These are phyloP conservation scores for Chamaea fasciata DNA, from an alignment of 2,113 vertebrate species.

Conservation along the genomic window DNA sequence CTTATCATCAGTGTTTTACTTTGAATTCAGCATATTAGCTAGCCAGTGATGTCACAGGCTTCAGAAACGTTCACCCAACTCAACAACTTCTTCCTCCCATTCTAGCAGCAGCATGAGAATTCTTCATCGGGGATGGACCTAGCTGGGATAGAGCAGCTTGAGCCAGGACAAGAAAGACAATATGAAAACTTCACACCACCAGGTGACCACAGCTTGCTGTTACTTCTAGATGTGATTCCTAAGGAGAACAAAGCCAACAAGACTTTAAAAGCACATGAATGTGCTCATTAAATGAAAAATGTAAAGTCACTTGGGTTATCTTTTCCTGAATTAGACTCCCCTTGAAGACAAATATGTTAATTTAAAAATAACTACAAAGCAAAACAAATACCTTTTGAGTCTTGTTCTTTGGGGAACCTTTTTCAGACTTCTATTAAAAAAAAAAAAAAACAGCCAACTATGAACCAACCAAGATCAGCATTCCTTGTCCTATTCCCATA, in stretches of 20 bases:
- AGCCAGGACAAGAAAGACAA: not conserved
- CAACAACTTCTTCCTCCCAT: not conserved
- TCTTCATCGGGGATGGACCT: not conserved
- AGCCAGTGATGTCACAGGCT: not conserved
- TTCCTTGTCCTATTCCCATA: not conserved
- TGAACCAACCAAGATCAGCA: not conserved
- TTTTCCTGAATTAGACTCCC: not conserved
- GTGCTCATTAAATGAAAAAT: not conserved
- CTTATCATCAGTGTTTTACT: not conserved
- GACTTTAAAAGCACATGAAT: not conserved
- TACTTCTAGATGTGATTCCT: not conserved
- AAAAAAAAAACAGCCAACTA: not conserved
- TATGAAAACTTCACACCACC: not conserved
- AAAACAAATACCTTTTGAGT: not conserved
- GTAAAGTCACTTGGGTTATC: not conserved
- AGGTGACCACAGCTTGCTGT: not conserved
- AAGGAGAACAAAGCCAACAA: not conserved
- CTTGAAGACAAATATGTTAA: not conserved
- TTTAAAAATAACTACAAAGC: not conserved
- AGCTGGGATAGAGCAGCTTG: not conserved
- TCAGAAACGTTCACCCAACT: not conserved
- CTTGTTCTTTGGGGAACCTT: not conserved
- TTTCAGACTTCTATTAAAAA: not conserved
- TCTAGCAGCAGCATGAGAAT: not conserved
- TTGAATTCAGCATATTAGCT: not conserved